Conservation (phyloP, 2,888 invertebrate genomes). For the Ctena decussata region DNA sequence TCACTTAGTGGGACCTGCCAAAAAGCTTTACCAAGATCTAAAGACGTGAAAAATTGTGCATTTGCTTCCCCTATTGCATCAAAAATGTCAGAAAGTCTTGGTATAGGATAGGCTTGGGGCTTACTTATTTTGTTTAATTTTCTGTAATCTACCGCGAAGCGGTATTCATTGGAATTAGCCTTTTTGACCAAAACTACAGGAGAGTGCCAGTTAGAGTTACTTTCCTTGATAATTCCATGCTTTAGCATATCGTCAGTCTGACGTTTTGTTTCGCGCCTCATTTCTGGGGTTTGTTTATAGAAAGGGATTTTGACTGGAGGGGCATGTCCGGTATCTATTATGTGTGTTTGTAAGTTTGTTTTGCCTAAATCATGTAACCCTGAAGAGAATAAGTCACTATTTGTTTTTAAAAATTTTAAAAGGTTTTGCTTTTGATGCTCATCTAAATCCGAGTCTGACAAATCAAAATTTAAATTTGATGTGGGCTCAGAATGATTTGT, state of each 20-base stretch:
- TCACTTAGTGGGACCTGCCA: background rate
- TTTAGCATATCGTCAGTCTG: background rate
- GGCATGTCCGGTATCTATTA: constrained; percentile 38
- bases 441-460: constrained; percentile 19
- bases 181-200: constrained; percentile 13
- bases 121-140: background rate
- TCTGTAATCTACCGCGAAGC: background rate
- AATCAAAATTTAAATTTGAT: background rate
- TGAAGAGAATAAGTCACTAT: constrained; percentile 49
- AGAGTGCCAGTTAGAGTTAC: background rate
- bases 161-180: background rate
- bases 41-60: background rate
- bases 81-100: background rate
- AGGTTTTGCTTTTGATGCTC: constrained; percentile 25
- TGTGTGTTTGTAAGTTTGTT: constrained; percentile 37
- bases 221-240: constrained; percentile 5
- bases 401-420: constrained; percentile 23
- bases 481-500: too few relatives aligned
- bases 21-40: background rate
- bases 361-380: constrained; percentile 45
- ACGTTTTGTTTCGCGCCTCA: constrained; percentile 8
- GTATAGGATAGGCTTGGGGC: background rate
- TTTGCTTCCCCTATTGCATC: background rate
- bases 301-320: constrained; percentile 39
- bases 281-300: constrained; percentile 41